phyloP scores from a whole-genome alignment of 2,888 invertebrate species.

The Harpalus rufipes region DNA sequence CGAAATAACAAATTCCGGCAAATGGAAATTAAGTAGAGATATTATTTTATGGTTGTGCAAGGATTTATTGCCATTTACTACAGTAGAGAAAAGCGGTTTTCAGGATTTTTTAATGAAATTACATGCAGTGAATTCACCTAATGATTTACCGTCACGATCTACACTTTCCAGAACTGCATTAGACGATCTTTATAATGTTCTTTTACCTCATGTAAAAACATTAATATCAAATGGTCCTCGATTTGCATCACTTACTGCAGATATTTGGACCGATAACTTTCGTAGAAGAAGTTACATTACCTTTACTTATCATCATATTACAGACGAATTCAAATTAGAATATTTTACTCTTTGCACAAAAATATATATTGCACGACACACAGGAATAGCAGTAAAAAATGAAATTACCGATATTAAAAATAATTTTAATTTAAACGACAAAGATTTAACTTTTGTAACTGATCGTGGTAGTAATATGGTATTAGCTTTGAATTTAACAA shows the following conservation, averaged over 20 bases:
- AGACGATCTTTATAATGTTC: background rate
- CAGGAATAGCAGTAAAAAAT: conserved; percentile 11
- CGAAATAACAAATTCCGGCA: background rate
- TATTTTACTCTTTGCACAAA: conserved; percentile 9
- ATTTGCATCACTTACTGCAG: background rate
- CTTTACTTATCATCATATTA: conserved; percentile 7
- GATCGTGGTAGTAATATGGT: background rate
- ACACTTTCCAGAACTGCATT: background rate
- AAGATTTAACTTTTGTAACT: background rate
- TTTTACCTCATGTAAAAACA: background rate
- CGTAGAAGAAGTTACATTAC: conserved; percentile 9
- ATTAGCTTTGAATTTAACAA: conserved; percentile 2
- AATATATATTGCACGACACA: background rate
- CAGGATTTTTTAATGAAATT: conserved; percentile 9
- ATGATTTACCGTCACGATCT: background rate
- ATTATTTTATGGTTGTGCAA: background rate
- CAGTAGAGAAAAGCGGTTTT: background rate
- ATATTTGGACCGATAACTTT: conserved; percentile 9
- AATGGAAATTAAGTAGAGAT: conserved; percentile 4
- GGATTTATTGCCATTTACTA: conserved; percentile 6
- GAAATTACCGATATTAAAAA: background rate
- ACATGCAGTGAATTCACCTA: background rate
- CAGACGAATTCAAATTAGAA: background rate
- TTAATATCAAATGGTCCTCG: background rate
- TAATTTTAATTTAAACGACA: conserved; percentile 8